phyloP scores from a whole-genome alignment of 2,113 vertebrate species.

The Amphiprion ocellaris region DNA sequence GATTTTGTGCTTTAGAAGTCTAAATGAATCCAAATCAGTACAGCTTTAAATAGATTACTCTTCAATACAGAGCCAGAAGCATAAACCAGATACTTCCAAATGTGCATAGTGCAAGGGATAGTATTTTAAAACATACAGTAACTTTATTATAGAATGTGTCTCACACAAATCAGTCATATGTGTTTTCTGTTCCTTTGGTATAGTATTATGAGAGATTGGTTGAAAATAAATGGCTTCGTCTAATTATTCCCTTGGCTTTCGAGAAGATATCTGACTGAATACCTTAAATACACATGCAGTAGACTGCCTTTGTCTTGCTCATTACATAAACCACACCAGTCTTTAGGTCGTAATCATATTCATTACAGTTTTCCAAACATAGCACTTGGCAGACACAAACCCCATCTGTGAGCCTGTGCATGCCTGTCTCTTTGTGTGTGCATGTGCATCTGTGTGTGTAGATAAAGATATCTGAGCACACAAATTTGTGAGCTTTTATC shows the following conservation, averaged over 20 bases:
- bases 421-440: conserved; percentile 42
- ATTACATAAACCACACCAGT: conserved; percentile 35
- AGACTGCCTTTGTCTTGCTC: conserved; percentile 36
- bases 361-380: conserved; percentile 58
- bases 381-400: conserved; percentile 49
- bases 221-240: neutral
- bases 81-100: too few species aligned
- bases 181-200: too few species aligned
- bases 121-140: too few species aligned
- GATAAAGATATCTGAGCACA: conserved; percentile 40
- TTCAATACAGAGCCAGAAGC: too few species aligned
- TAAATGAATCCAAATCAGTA: too few species aligned
- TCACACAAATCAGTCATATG: too few species aligned
- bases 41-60: too few species aligned
- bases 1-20: too few species aligned
- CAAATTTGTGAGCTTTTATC: neutral
- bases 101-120: too few species aligned
- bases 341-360: conserved; percentile 46
- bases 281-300: neutral
- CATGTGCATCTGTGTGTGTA: conserved; percentile 22
- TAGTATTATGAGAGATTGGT: neutral
- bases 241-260: neutral
- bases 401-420: conserved; percentile 56
- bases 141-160: too few species aligned
- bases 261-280: neutral